Conservation (phyloP, 2,113 vertebrate species). For the Calidris pugnax region DNA sequence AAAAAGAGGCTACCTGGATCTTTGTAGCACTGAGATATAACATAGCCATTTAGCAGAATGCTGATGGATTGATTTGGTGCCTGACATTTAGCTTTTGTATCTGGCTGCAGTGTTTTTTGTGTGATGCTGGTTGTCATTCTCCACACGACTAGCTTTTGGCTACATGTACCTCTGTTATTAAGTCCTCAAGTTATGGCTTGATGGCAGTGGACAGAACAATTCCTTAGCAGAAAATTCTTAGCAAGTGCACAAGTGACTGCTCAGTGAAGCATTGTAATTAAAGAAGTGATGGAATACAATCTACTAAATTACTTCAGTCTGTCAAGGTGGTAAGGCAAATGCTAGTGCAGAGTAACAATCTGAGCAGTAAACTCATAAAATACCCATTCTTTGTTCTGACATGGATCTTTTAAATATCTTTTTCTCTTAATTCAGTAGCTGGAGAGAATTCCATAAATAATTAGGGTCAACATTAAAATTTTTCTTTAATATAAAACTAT, state of each 20-base stretch:
- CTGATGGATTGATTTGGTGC: background rate
- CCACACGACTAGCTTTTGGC: background rate
- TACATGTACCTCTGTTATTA: constrained; percentile 29
- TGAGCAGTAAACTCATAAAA: constrained; percentile 21
- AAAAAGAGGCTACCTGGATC: background rate
- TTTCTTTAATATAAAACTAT: background rate
- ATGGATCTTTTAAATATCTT: constrained; percentile 17
- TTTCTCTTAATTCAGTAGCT: background rate
- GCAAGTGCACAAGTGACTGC: constrained; percentile 22
- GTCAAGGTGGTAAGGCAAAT: constrained; percentile 16
- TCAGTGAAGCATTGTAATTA: constrained; percentile 42
- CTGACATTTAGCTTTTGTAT: background rate
- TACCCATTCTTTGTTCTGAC: constrained; percentile 13
- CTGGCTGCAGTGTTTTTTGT: background rate
- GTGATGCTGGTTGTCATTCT: constrained; percentile 6
- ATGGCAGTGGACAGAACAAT: constrained; percentile 49
- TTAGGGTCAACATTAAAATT: background rate
- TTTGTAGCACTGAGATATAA: background rate
- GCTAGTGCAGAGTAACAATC: background rate
- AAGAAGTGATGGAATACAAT: constrained; percentile 16
- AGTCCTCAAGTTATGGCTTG: constrained; percentile 36
- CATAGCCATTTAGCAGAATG: background rate
- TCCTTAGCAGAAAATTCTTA: constrained; percentile 37
- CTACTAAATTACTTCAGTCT: constrained; percentile 23
- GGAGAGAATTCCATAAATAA: background rate